Conservation (phyloP, 2,113 vertebrate genomes). For the Poeciliopsis turrubarensis region DNA sequence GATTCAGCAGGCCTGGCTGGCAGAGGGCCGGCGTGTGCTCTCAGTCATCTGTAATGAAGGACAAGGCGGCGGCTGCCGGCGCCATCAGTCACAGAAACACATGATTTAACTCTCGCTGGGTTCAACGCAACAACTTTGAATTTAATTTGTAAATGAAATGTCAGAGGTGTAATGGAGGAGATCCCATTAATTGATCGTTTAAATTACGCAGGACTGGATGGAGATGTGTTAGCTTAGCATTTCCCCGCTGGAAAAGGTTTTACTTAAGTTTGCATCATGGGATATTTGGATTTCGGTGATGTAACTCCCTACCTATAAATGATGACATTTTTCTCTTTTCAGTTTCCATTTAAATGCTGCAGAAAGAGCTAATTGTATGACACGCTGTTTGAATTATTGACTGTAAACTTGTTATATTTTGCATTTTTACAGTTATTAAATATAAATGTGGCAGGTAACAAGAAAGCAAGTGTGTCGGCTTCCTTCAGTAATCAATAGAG, state of each 20-base stretch:
- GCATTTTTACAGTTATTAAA: slow-evolving; percentile 2
- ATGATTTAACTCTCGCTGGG: slow-evolving; percentile 19
- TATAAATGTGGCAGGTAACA: background rate
- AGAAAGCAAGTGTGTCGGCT: background rate
- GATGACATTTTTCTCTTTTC: slow-evolving; percentile 2
- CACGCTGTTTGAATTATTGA: background rate
- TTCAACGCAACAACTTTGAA: background rate
- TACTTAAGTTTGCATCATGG: background rate
- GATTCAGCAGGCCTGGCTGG: slow-evolving; percentile 56
- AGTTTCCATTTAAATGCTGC: slow-evolving; percentile 12
- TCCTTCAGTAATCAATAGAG: slow-evolving; percentile 57
- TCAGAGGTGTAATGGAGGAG: background rate
- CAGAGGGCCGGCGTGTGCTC: slow-evolving; percentile 42
- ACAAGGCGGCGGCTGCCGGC: slow-evolving; percentile 33
- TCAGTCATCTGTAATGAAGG: slow-evolving; percentile 60
- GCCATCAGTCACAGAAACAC: slow-evolving; percentile 36
- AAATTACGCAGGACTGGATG: background rate
- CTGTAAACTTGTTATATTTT: too few species aligned
- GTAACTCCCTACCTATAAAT: slow-evolving; percentile 24
- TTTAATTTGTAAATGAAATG: slow-evolving; percentile 17
- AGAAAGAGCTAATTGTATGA: background rate
- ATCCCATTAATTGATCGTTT: slow-evolving; percentile 3
- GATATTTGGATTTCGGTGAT: slow-evolving; percentile 17
- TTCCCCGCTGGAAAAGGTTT: background rate
- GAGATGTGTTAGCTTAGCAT: background rate